These are phyloP conservation scores for Mythimna loreyi DNA, from an alignment of 2,888 invertebrate genomes.

Conservation along the genomic window DNA sequence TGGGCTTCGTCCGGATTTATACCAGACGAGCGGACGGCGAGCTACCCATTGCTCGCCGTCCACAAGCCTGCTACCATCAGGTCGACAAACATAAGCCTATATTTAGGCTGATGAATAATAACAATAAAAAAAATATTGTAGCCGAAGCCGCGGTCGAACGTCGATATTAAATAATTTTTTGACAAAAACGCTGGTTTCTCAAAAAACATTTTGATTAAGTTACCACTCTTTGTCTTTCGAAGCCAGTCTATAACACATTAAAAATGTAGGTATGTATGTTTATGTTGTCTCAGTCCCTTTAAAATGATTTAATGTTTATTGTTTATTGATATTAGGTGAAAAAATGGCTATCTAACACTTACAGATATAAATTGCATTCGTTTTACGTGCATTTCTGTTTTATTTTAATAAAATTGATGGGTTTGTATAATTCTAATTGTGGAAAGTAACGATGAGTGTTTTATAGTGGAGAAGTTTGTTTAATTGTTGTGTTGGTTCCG, in stretches of 20 bases:
- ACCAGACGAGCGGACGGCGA: too few relatives aligned
- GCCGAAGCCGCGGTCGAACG: too few relatives aligned
- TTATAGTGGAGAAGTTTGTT: slow-evolving; percentile 35
- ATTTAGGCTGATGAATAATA: too few relatives aligned
- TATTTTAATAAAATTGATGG: slow-evolving; percentile 16
- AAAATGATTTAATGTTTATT: slow-evolving; percentile 42
- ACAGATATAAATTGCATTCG: slow-evolving; percentile 38
- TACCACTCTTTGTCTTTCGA: too few relatives aligned
- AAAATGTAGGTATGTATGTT: slow-evolving; percentile 60
- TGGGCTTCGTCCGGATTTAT: too few relatives aligned
- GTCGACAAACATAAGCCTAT: too few relatives aligned
- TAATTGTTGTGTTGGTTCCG: slow-evolving; percentile 27
- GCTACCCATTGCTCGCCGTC: too few relatives aligned
- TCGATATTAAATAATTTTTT: too few relatives aligned
- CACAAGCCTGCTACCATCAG: too few relatives aligned
- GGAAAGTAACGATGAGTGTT: slow-evolving; percentile 20
- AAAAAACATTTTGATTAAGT: too few relatives aligned
- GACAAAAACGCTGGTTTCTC: too few relatives aligned
- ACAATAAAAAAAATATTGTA: too few relatives aligned
- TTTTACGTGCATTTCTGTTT: slow-evolving; percentile 42
- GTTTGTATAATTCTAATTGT: slow-evolving; percentile 29
- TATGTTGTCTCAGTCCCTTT: slow-evolving; percentile 45
- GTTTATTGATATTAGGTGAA: slow-evolving; percentile 46
- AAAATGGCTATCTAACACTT: slow-evolving; percentile 32
- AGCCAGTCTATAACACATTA: slow-evolving; percentile 17